These are phyloP conservation scores for Aquatica leii DNA, from an alignment of 2,888 invertebrate genomes.

Conservation along the genomic window DNA sequence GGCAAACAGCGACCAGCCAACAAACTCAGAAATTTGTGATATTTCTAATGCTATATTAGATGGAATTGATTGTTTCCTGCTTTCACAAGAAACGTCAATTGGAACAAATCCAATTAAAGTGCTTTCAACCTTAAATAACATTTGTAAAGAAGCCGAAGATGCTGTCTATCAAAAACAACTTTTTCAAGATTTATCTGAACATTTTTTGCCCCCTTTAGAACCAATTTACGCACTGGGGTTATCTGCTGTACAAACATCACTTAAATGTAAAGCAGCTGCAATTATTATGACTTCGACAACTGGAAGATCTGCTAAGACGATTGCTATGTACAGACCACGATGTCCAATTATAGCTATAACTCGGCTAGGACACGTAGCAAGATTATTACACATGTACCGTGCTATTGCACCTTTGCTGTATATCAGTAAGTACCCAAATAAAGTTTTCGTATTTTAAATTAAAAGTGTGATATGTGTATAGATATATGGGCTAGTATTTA, in stretches of 20 bases:
- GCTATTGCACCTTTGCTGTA: slow-evolving; percentile 66
- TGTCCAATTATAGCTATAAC: slow-evolving; percentile 82
- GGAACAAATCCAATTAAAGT: slow-evolving; percentile 79
- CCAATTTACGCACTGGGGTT: slow-evolving; percentile 75
- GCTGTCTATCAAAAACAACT: slow-evolving; percentile 82
- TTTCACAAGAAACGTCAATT: slow-evolving; percentile 83
- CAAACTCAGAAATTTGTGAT: slow-evolving; percentile 82
- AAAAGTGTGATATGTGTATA: too few relatives aligned
- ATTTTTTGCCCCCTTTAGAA: slow-evolving; percentile 56
- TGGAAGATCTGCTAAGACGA: slow-evolving; percentile 74
- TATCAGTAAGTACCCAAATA: slow-evolving; percentile 62
- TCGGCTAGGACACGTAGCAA: slow-evolving; percentile 70
- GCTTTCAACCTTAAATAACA: slow-evolving; percentile 73
- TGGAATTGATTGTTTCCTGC: slow-evolving; percentile 88
- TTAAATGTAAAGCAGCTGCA: slow-evolving; percentile 72
- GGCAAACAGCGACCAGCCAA: slow-evolving; percentile 78
- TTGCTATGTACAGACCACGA: slow-evolving; percentile 73
- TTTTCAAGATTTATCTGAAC: slow-evolving; percentile 71
- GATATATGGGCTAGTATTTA: too few relatives aligned
- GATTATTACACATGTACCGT: slow-evolving; percentile 71
- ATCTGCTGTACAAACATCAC: slow-evolving; percentile 77
- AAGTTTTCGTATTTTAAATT: slow-evolving; percentile 34
- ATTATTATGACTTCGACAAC: slow-evolving; percentile 82
- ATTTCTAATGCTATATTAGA: slow-evolving; percentile 93
- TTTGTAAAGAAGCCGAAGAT: slow-evolving; percentile 86